Percentiles rank a stretch among this genome's conserved stretches.
Evolutionary conservation across 2,797 vertebrate species (phyloP).

Genomic region (Helicolenus hilgendorfi): DNA sequence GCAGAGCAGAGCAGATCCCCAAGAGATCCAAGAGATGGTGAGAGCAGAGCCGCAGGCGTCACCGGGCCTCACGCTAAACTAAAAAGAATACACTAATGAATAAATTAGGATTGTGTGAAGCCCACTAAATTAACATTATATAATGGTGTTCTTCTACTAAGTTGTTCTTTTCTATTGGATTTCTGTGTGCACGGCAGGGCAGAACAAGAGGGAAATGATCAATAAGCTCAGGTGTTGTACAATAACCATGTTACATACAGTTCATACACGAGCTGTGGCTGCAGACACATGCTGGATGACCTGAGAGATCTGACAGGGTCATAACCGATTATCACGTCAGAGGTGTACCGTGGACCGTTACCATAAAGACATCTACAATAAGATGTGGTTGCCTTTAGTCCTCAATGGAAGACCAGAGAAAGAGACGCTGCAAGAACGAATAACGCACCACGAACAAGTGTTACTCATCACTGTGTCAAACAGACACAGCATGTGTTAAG

Average conservation of each 20-base stretch:
- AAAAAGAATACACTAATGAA: slow-evolving; percentile 36
- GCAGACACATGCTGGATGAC: background rate
- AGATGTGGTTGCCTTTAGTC: background rate
- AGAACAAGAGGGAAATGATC: background rate
- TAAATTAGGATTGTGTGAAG: slow-evolving; percentile 8
- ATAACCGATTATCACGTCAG: background rate
- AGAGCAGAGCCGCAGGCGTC: slow-evolving; percentile 15
- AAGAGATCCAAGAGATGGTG: slow-evolving; percentile 5
- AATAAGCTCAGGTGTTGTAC: background rate
- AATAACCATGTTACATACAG: background rate
- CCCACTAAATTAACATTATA: background rate
- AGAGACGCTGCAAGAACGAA: too few species aligned
- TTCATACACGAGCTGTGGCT: background rate
- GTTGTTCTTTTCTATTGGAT: background rate
- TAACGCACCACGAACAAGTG: background rate
- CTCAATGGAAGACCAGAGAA: background rate
- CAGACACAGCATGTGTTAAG: background rate
- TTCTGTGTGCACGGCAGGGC: background rate
- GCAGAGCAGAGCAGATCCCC: slow-evolving; percentile 16
- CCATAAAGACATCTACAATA: background rate
- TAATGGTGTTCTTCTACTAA: background rate
- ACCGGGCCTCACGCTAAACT: background rate
- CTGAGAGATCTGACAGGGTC: background rate
- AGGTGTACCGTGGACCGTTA: background rate
- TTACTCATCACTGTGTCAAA: background rate